These are phyloP conservation scores for Pongo pygmaeus DNA, from an alignment of 2,113 vertebrate species.

Conservation along the genomic window DNA sequence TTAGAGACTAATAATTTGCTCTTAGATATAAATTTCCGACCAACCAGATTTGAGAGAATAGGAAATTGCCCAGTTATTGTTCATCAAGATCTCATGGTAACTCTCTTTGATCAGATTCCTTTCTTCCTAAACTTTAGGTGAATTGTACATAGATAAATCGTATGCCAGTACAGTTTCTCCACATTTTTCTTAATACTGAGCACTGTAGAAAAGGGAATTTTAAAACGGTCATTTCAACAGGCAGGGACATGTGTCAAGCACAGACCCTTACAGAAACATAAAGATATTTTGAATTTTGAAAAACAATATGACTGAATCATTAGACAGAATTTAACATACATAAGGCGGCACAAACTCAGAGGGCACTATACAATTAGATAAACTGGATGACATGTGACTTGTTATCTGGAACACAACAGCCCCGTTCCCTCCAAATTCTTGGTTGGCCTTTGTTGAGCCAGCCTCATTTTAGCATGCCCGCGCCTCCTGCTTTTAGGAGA, in stretches of 20 bases:
- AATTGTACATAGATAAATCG: not conserved
- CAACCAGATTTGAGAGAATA: not conserved
- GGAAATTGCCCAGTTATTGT: not conserved
- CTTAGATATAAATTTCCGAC: not conserved
- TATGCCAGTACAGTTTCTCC: not conserved
- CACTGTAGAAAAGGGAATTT: not conserved
- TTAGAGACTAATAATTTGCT: not conserved
- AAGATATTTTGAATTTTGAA: not conserved
- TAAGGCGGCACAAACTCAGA: not conserved
- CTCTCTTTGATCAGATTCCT: not conserved
- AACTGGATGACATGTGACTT: not conserved
- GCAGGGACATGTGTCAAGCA: not conserved
- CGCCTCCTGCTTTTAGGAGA: not conserved
- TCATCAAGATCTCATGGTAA: not conserved
- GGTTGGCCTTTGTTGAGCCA: not conserved
- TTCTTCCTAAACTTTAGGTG: not conserved
- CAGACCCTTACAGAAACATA: not conserved
- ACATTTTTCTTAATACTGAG: not conserved
- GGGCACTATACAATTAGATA: too few species aligned
- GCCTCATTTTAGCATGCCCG: not conserved
- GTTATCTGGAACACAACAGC: rapidly evolving
- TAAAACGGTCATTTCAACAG: not conserved
- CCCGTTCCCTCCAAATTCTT: not conserved
- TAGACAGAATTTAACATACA: not conserved
- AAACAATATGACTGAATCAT: not conserved